phyloP scores from a whole-genome alignment of 23 tunicate species.

The Corella eumyota region DNA sequence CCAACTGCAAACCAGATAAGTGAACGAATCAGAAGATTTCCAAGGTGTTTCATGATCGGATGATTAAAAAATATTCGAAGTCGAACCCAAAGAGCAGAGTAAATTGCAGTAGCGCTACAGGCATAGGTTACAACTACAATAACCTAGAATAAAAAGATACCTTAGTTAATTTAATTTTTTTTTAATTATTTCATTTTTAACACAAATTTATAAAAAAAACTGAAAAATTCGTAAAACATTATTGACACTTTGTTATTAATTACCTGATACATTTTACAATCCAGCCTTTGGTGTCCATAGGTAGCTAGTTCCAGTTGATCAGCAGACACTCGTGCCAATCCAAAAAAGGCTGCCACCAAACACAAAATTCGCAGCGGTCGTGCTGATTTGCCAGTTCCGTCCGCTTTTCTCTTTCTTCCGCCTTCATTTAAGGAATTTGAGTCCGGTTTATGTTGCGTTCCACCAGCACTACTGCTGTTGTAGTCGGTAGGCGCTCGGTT shows the following conservation, averaged over 20 bases:
- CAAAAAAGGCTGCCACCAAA: constrained; percentile 28
- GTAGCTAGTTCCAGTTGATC: constrained; percentile 52
- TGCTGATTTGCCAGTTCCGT: constrained; percentile 32
- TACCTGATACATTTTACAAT: constrained; percentile 33
- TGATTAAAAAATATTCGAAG: constrained; percentile 18
- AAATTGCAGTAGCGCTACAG: constrained; percentile 30
- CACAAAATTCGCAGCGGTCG: constrained; percentile 26
- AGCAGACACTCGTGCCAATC: constrained; percentile 9
- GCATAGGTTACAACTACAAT: constrained; percentile 53
- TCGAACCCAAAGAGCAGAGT: constrained; percentile 65
- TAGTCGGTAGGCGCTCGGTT: neutral
- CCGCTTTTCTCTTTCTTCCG: constrained; percentile 1
- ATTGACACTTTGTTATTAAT: neutral
- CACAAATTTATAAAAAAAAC: neutral
- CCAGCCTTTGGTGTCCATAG: constrained; percentile 16
- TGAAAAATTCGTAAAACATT: too few relatives aligned
- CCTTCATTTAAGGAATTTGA: constrained; percentile 7
- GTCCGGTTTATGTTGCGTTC: neutral
- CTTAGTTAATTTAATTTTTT: neutral
- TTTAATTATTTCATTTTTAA: neutral
- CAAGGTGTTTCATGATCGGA: constrained; percentile 74
- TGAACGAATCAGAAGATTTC: constrained; percentile 2
- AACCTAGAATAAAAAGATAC: constrained; percentile 17
- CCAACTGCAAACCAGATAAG: constrained; percentile 34
- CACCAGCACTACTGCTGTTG: constrained; percentile 8